Evolutionary conservation across 1,140 invertebrate genomes (phyloP), one percentile per base, ranked within the genome.

Genomic region (Calephelis nemesis): DNA sequence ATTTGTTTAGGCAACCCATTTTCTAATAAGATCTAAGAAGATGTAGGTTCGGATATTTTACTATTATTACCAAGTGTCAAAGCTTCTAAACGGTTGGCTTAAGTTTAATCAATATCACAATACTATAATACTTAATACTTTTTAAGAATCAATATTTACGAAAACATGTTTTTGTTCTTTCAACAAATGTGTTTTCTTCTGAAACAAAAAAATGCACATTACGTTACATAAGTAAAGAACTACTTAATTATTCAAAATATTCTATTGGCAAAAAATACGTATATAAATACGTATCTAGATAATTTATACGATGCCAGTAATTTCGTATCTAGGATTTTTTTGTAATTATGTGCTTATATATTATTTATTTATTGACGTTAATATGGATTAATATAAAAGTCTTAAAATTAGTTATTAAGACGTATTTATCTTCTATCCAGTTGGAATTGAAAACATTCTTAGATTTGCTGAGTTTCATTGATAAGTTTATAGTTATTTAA

Each of bases 341-440:
- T 75, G 80, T 81, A 83, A 79, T 77, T 76, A 85, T 81, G 78
- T 76, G 78, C 83, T 82, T 81, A 75, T 78, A 81, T 77, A 83
- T 81, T 81, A 86, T 86, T 85, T 83, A 85, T 85, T 86, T 86
- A 86, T 84, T 86, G 82, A 83, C 78, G 81, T 86, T 84, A 82
- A 79, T 82, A 78, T 75, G 73, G 79, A 75, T 71, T 76, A 75
- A 81, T 80, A 79, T 81, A 81, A 81, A 82, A 79, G 68, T 75
- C 73, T 74, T 76, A 74, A 77, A 74, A 54, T 10, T 54, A 54
- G 52, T 54, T 54, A 11, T 30, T 54, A 54, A 54, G 52, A 54
- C 52, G 52, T 54, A 54, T 45, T 45, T 45, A 45, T 54, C 52
- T 54, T 54, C 19, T 19, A 30, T 19, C 5, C 9, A 19, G 52